Conservation (phyloP, 2,888 invertebrate genomes). For the Aquatica leii region DNA sequence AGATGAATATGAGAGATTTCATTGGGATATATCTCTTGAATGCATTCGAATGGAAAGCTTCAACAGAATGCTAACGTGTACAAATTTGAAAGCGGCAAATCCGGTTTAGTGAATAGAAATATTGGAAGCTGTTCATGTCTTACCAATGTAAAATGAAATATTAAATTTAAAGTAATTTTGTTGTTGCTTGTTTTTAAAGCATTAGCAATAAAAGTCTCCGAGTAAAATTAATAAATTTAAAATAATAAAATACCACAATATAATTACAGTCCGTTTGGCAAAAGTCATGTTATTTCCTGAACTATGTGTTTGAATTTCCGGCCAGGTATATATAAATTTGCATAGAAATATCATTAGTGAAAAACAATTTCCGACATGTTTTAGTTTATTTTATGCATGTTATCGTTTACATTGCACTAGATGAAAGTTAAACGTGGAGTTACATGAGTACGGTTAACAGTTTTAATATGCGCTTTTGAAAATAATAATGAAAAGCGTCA, state of each 20-base stretch:
- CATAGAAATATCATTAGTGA: slow-evolving; percentile 15
- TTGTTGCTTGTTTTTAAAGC: neutral
- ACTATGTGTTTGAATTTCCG: slow-evolving; percentile 5
- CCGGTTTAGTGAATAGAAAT: slow-evolving; percentile 13
- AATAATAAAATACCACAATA: neutral
- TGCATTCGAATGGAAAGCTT: slow-evolving; percentile 13
- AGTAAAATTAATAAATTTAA: no score
- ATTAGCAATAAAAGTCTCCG: no score
- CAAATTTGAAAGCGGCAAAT: slow-evolving; percentile 11
- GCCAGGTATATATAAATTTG: slow-evolving; percentile 10
- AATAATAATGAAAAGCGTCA: neutral
- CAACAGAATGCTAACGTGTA: slow-evolving; percentile 13
- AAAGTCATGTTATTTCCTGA: slow-evolving; percentile 4
- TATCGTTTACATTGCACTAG: slow-evolving; percentile 4
- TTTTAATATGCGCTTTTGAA: slow-evolving; percentile 13
- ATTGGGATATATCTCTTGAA: slow-evolving; percentile 10
- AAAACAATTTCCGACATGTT: slow-evolving; percentile 9
- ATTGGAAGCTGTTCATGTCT: slow-evolving; percentile 11
- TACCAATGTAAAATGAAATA: slow-evolving; percentile 1
- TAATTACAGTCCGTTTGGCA: neutral
- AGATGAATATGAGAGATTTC: slow-evolving; percentile 4
- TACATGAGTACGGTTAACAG: no score
- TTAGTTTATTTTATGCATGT: slow-evolving; percentile 8
- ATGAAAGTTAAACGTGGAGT: no score
- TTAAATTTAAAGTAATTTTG: slow-evolving; percentile 5